These are phyloP conservation scores for Chroicocephalus ridibundus DNA, from an alignment of 2,113 vertebrate genomes.

Conservation along the genomic window DNA sequence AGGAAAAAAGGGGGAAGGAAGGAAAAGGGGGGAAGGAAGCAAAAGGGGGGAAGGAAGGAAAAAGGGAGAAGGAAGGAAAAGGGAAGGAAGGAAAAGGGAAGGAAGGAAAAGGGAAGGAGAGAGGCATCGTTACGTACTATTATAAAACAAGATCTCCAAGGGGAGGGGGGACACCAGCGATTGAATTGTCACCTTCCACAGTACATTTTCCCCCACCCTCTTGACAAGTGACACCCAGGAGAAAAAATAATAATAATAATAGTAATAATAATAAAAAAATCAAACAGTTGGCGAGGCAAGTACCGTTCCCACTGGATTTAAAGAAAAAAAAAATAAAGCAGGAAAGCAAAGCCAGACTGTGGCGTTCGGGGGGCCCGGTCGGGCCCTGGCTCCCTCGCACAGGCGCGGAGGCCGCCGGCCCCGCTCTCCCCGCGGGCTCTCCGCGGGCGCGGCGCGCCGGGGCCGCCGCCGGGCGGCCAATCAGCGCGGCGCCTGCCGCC, in stretches of 20 bases:
- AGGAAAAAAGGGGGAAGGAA: too few species aligned
- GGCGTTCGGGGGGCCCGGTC: too few species aligned
- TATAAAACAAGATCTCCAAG: background rate
- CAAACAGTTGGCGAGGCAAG: background rate
- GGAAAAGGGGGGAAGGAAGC: too few species aligned
- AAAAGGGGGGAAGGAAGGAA: too few species aligned
- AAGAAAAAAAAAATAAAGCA: background rate
- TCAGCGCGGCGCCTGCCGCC: constrained; percentile 84
- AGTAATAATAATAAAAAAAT: background rate
- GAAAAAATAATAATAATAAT: background rate
- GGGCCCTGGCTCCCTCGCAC: background rate
- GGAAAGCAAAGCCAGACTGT: too few species aligned
- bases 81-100: too few species aligned
- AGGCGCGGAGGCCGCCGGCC: constrained; percentile 30
- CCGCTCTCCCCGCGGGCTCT: background rate
- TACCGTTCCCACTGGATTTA: background rate
- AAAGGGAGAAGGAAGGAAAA: too few species aligned
- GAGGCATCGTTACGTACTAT: background rate
- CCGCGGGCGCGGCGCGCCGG: constrained; percentile 32
- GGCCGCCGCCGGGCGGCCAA: constrained; percentile 87
- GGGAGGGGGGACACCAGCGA: background rate
- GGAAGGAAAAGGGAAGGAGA: background rate
- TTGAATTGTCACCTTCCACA: background rate
- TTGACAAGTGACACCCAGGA: constrained; percentile 27
- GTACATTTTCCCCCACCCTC: background rate